Base-by-base conservation (phyloP, 64 coral and sea anemone species). In the Catalaphyllia jardinei region DNA sequence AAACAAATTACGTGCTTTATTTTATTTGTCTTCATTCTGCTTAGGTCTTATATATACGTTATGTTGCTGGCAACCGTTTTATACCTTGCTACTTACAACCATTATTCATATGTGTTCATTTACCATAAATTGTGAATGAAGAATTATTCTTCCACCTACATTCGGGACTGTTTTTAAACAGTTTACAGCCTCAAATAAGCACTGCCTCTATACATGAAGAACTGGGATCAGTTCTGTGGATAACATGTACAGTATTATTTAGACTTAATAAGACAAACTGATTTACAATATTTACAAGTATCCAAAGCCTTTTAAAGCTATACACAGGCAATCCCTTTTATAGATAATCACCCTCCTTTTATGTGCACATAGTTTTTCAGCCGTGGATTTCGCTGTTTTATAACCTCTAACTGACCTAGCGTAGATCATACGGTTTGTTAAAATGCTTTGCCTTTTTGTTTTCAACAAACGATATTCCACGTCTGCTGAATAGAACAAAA, bases 201-300 rank as follows among this genome's bases (percentile, higher is more conserved):
- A 24, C 46, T 51, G 39, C 28, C 31, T 27, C 4, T 29, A 6
- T 30, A 15, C 71, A 73, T 38, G 11, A 39, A 75, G 16, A 75
- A 38, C 31, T 19, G 16, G 16, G 38, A 75, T 39, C 11, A 18
- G 20, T 17, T 20, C 33, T 42, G 22, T 42, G 38, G 14, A 75
- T 15, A 75, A 8, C 39, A 39, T 75, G 11, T 75, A 39, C 33
- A 39, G 20, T 42, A 24, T 18, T 22, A 25, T 22, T 12, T 55
- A 8, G 10, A 27, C n/a, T 79, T 57, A 79, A 79, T 57, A 18
- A 54, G 49, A 29, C 4, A 19, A 46, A 84, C 51, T 25, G 22
- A 69, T 85, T 50, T 85, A 85, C 62, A 85, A 24, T 85, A 85
- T 85, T 71, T 71, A 85, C 63, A 85, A 85, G 64, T 83, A 24